Evolutionary conservation across 2,888 invertebrate genomes (phyloP).

Genomic region (Polydrusus cervinus): DNA sequence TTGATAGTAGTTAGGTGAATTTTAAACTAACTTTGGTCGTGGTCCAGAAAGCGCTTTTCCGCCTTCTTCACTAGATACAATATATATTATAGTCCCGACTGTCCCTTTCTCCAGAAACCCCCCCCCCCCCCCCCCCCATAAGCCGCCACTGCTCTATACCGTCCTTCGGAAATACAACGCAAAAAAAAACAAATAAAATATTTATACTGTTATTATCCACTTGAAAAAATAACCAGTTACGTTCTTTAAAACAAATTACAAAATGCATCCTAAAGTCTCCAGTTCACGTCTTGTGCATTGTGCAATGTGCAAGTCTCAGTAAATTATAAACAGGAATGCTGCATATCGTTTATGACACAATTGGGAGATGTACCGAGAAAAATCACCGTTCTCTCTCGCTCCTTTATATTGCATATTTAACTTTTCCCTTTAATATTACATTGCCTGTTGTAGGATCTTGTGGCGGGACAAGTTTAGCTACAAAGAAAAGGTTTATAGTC

Average conservation of each 20-base stretch:
- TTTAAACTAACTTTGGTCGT: no score
- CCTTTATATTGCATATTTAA: constrained; percentile 34
- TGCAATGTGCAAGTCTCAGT: constrained; percentile 27
- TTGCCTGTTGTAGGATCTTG: constrained; percentile 1
- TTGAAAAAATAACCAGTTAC: background rate
- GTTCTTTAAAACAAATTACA: constrained; percentile 7
- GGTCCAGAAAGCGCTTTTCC: no score
- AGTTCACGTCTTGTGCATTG: constrained; percentile 1
- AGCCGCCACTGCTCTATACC: no score
- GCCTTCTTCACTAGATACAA: no score
- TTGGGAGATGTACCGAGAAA: constrained; percentile 45
- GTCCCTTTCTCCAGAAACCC: no score
- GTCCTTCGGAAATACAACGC: no score
- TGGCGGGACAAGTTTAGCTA: constrained; percentile 12
- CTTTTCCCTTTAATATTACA: constrained; percentile 23
- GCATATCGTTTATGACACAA: constrained; percentile 53
- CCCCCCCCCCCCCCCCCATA: no score
- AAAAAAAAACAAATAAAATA: no score
- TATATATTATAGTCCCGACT: no score
- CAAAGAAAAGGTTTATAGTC: constrained; percentile 10
- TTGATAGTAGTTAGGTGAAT: no score
- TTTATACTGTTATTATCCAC: background rate
- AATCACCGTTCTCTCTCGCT: constrained; percentile 35
- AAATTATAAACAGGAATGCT: constrained; percentile 41
- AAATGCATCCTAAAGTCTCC: background rate